Conservation (phyloP, 2,888 invertebrate species). For the Glyphotaelius pellucidus region DNA sequence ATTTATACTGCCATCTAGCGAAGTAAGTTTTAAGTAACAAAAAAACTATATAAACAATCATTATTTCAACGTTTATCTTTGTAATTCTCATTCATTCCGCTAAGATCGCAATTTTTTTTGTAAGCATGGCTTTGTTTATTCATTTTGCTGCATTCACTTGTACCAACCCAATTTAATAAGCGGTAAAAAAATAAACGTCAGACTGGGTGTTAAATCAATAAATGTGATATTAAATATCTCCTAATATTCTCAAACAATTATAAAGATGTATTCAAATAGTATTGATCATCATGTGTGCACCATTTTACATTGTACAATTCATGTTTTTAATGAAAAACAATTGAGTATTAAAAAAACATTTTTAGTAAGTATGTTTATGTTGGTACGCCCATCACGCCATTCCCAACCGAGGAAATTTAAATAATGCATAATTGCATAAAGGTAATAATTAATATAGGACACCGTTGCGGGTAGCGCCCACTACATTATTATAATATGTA, state of each 20-base stretch:
- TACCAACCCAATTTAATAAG: constrained; percentile 43
- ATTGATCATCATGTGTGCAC: not conserved
- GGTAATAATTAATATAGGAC: not conserved
- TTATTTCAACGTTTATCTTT: not conserved
- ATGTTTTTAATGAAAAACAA: not conserved
- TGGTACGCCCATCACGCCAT: constrained; percentile 35
- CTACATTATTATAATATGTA: constrained; percentile 13
- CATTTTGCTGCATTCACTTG: constrained; percentile 17
- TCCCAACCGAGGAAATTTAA: constrained; percentile 37
- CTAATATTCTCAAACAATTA: not conserved
- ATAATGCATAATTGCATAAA: constrained; percentile 50
- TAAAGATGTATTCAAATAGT: not conserved
- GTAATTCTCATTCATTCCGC: not conserved
- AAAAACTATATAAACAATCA: not conserved
- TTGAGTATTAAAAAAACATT: not conserved
- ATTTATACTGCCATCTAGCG: not conserved
- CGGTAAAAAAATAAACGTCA: constrained; percentile 51
- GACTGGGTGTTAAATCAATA: constrained; percentile 6
- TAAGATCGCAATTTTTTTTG: not conserved
- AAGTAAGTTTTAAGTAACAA: too few relatives aligned
- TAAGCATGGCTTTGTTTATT: not conserved
- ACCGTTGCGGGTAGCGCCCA: constrained; percentile 24
- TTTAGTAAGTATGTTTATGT: constrained; percentile 14
- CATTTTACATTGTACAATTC: not conserved
- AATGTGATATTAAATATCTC: not conserved